Evolutionary conservation across 1,140 invertebrate genomes (phyloP).

Genomic region (Bombus pascuorum): DNA sequence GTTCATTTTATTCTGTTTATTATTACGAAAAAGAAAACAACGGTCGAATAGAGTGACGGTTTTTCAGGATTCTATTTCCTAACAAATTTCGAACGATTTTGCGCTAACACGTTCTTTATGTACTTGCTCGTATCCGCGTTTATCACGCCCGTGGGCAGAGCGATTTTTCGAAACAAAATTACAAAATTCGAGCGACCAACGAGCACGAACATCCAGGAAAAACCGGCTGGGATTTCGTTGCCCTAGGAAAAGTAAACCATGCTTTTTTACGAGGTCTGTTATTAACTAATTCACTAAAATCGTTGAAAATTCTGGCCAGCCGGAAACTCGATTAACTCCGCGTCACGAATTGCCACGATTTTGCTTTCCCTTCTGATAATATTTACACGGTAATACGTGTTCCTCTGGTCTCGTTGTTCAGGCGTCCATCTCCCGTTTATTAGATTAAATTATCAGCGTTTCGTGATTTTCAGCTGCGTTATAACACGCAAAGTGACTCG

Average conservation of each 20-base stretch:
- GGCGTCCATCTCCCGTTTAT: slow-evolving; percentile 8
- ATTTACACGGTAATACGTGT: slow-evolving; percentile 22
- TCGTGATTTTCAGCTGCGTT: slow-evolving; percentile 31
- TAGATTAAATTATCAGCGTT: slow-evolving; percentile 51
- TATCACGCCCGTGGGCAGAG: neutral
- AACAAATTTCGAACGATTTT: neutral
- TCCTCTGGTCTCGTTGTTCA: neutral
- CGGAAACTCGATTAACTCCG: neutral
- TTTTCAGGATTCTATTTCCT: neutral
- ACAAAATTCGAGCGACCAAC: neutral
- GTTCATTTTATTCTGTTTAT: too few relatives aligned
- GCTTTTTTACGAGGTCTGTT: too few relatives aligned
- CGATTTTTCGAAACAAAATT: neutral
- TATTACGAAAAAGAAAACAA: too few relatives aligned
- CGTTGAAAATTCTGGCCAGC: neutral
- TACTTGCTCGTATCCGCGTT: neutral
- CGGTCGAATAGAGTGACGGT: too few relatives aligned
- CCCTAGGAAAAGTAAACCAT: neutral
- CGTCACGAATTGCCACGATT: neutral
- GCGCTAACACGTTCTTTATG: neutral
- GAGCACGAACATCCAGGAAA: neutral
- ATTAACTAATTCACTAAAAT: neutral
- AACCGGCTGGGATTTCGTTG: neutral
- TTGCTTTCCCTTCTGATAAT: neutral
- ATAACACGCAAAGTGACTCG: too few relatives aligned